phyloP scores from a whole-genome alignment of 2,113 vertebrate genomes.

The Dissostichus mawsoni region DNA sequence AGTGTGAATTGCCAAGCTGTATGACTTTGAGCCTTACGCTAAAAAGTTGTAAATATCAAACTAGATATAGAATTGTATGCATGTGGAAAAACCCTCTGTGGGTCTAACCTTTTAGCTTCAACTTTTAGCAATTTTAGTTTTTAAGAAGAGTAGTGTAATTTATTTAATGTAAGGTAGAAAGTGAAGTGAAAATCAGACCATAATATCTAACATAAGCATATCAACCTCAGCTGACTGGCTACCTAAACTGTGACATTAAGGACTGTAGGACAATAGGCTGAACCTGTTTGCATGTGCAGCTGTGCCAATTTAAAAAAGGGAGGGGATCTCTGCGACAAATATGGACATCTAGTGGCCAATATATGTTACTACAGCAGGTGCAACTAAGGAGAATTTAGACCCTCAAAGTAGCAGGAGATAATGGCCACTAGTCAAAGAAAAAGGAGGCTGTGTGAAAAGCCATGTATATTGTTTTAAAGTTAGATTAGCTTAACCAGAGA shows the following conservation, averaged over 20 bases:
- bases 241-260: too few relatives aligned
- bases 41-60: too few relatives aligned
- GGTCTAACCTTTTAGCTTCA: too few relatives aligned
- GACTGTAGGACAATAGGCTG: background rate
- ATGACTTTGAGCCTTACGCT: too few relatives aligned
- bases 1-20: too few relatives aligned
- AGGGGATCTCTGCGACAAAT: background rate
- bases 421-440: too few relatives aligned
- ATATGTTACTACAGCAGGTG: background rate
- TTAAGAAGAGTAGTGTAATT: background rate
- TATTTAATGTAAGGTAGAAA: background rate
- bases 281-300: background rate
- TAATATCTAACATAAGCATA: background rate
- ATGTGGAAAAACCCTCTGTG: too few relatives aligned
- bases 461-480: background rate
- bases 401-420: too few relatives aligned
- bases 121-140: too few relatives aligned
- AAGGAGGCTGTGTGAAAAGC: background rate
- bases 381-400: background rate
- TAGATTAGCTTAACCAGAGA: background rate
- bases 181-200: background rate
- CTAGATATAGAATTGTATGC: too few relatives aligned
- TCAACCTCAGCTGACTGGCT: background rate
- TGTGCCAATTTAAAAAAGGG: background rate
- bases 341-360: conserved; percentile 21